Conservation (phyloP, 1,140 invertebrate genomes). For the Pogonomyrmex barbatus region DNA sequence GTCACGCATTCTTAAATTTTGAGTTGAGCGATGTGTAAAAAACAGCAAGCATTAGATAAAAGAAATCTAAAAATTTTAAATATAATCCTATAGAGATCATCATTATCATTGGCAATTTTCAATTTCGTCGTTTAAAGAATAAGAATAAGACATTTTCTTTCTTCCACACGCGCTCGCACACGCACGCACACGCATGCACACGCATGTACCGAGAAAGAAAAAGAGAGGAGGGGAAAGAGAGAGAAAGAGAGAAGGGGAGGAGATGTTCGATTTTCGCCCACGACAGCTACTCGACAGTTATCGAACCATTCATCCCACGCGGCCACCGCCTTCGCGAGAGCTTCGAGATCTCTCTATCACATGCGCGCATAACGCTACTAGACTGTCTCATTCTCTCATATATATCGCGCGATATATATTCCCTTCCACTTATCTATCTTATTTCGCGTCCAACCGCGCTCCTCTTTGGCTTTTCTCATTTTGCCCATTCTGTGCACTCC, state of each 20-base stretch:
- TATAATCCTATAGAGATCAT: not conserved
- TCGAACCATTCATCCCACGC: conserved; percentile 78
- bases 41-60: not conserved
- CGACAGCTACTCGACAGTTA: conserved; percentile 69
- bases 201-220: not conserved
- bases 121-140: not conserved
- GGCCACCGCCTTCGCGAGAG: conserved; percentile 66
- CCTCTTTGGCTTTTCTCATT: not conserved
- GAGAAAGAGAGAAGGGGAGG: conserved; percentile 3
- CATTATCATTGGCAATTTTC: not conserved
- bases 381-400: not conserved
- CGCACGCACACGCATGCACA: not conserved
- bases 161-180: not conserved
- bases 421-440: conserved; percentile 32
- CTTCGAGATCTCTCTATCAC: conserved; percentile 60
- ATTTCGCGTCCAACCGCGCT: not conserved
- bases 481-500: not conserved
- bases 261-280: conserved; percentile 68
- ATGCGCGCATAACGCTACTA: conserved; percentile 16
- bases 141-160: not conserved
- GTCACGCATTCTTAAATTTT: not conserved
- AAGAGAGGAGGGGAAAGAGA: not conserved
- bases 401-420: not conserved
- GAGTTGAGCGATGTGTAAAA: not conserved
- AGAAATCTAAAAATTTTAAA: not conserved